Evolutionary conservation across 2,888 invertebrate species (phyloP).

Genomic region (Monochamus alternatus): DNA sequence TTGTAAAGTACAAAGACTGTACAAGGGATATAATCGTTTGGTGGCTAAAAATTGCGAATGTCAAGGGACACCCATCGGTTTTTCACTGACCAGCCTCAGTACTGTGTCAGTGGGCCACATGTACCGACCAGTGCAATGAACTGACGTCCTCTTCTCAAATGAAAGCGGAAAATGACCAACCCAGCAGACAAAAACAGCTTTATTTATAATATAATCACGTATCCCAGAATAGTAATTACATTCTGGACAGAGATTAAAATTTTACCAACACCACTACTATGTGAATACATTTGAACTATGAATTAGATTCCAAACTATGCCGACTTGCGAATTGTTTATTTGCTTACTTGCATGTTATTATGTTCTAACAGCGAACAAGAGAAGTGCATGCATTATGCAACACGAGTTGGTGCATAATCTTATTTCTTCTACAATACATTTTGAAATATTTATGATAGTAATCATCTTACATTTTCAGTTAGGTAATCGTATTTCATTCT

Average conservation of each 20-base stretch:
- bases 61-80: constrained; percentile 10
- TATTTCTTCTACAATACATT: background rate
- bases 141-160: constrained; percentile 22
- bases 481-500: no score
- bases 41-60: constrained; percentile 15
- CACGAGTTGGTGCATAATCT: background rate
- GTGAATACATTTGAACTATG: constrained; percentile 34
- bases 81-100: constrained; percentile 22
- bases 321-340: constrained; percentile 11
- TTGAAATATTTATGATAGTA: no score
- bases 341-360: background rate
- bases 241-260: background rate
- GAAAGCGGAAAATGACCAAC: constrained; percentile 35
- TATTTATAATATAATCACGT: constrained; percentile 22
- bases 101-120: constrained; percentile 34
- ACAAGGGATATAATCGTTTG: background rate
- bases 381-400: background rate
- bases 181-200: constrained; percentile 2
- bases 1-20: background rate
- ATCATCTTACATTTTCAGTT: no score
- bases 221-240: background rate
- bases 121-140: constrained; percentile 31
- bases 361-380: background rate
- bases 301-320: constrained; percentile 20
- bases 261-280: constrained; percentile 15